Conservation (phyloP, 2,797 vertebrate species). For the Phataginus tetradactyla region DNA sequence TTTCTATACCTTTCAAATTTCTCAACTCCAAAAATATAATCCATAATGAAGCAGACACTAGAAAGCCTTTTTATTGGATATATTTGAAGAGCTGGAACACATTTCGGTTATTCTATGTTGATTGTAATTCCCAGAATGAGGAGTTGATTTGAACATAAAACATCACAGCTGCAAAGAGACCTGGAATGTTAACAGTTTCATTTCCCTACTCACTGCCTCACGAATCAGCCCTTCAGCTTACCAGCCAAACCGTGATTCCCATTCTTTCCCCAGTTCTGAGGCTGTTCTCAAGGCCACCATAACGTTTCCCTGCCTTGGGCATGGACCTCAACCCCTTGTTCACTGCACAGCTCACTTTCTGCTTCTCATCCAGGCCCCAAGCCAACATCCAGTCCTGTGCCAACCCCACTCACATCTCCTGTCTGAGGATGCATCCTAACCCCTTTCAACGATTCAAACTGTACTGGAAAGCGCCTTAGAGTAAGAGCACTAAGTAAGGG, state of each 20-base stretch:
- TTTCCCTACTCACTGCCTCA: not conserved
- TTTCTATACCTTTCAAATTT: slow-evolving; percentile 60
- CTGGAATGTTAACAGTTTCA: slow-evolving; percentile 51
- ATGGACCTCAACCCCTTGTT: not conserved
- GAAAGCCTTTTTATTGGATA: slow-evolving; percentile 68
- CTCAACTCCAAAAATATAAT: slow-evolving; percentile 64
- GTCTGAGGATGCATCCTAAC: not conserved
- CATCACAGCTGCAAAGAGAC: slow-evolving; percentile 70
- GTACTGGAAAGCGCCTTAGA: not conserved
- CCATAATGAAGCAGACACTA: slow-evolving; percentile 43
- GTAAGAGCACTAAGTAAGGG: not conserved
- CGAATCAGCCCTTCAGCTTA: not conserved
- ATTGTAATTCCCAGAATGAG: slow-evolving; percentile 71
- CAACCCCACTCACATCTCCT: not conserved
- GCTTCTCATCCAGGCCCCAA: not conserved
- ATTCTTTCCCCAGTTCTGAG: not conserved
- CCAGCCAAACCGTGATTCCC: not conserved
- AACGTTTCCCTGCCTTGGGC: not conserved
- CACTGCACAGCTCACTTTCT: not conserved
- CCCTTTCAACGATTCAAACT: not conserved
- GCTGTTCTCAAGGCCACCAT: not conserved
- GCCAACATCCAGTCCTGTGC: not conserved
- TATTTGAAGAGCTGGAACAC: slow-evolving; percentile 51
- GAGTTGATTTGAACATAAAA: slow-evolving; percentile 74
- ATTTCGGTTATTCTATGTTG: slow-evolving; percentile 48